Base-by-base conservation (phyloP, 1,140 invertebrate species). In the Cecropterus lyciades region DNA sequence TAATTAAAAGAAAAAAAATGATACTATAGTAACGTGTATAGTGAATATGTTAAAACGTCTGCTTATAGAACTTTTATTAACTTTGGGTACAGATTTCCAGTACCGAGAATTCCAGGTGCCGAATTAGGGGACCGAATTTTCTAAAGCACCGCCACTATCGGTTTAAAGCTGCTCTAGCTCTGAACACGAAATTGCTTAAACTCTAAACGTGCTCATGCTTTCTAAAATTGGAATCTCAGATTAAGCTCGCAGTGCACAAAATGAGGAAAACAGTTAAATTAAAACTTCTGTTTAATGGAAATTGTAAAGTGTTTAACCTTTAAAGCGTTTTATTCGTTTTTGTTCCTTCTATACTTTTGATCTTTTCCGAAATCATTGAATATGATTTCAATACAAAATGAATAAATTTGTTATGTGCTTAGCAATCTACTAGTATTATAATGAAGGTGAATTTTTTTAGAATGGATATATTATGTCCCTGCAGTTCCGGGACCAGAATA, bases 161-260 rank as follows among this genome's bases (percentile, higher is more conserved):
- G 6, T 5, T 11, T 48, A 11, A 9, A 45, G 15, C 14, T 20
- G 17, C 45, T 48, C 7, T 48, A 48, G 9, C 45, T 48, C 16
- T 17, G 17, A 48, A 48, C 45, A 48, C 17, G 17, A 48, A 48
- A 48, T 48, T 48, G 45, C 45, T 48, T 17, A 48, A 48, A 48
- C 45, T 48, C 16, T 48, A 48, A 48, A 48, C 45, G 16, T 48
- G 45, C 16, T 48, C 16, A 20, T 15, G 16, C 17, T 48, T 48
- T 48, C 45, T 48, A 20, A 11, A 48, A 48, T 17, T 48, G 45
- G 15, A 48, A 48, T 48, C 17, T 48, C 16, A 48, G 16, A 48
- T 48, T 48, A 48, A 48, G 45, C 45, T 48, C 5, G n/a, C 45
- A 6, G 45, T 48, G 45, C 45, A 48, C 45, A 48, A 48, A 48